Conservation (phyloP, 2,888 invertebrate species). For the Chrysolina americana region DNA sequence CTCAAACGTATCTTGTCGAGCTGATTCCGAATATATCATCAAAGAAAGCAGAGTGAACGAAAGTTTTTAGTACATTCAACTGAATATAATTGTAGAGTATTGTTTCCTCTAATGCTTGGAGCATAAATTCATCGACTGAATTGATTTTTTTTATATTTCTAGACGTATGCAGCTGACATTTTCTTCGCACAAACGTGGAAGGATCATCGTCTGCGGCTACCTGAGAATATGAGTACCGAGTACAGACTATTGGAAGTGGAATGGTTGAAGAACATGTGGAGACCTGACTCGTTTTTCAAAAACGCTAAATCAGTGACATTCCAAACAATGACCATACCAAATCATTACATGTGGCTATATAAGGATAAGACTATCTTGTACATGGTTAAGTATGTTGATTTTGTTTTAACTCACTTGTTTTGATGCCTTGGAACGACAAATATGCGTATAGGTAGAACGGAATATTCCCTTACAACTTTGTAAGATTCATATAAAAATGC, state of each 20-base stretch:
- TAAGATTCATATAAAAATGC: no score
- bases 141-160: constrained; percentile 52
- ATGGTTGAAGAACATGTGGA: constrained; percentile 94
- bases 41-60: no score
- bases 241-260: constrained; percentile 90
- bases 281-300: constrained; percentile 94
- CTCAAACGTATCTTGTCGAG: no score
- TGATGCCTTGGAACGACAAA: no score
- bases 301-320: constrained; percentile 95
- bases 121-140: neutral
- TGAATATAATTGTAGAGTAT: no score
- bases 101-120: no score
- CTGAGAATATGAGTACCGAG: constrained; percentile 94
- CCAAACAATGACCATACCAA: constrained; percentile 95
- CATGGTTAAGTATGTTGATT: constrained; percentile 82
- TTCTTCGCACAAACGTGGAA: constrained; percentile 96
- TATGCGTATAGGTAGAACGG: no score
- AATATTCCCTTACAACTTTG: no score
- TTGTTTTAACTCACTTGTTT: no score
- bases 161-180: constrained; percentile 93
- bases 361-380: constrained; percentile 89
- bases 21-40: no score
- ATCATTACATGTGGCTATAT: constrained; percentile 94
- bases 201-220: constrained; percentile 86
- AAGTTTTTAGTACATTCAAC: no score